Evolutionary conservation across 2,888 invertebrate species (phyloP), one percentile per base, ranked within the genome.

Genomic region (Liodrosophila aerea): DNA sequence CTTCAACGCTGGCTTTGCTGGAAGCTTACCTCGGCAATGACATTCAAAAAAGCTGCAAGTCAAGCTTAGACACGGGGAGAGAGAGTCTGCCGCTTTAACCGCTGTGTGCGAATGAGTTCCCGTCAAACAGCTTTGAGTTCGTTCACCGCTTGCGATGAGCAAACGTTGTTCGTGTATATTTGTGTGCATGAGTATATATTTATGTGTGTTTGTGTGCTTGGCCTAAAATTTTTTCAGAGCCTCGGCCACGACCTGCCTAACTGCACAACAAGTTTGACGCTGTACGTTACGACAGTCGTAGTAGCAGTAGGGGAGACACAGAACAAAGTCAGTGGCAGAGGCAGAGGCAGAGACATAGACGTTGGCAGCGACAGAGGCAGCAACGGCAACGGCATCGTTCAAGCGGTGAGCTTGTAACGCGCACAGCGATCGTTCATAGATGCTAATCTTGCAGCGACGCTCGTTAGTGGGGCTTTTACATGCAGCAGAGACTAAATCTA

Each of bases 81-180:
- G 22, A 59, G 57, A 40, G 47, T 46, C 12, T 37, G 31, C 45
- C 47, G 22, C 37, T 30, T 44, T 16, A 45, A 30, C 16, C 7
- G 30, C 31, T 7, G 34, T 44, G 43, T 41, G 59, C 62, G 69
- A 64, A 50, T 58, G 59, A 77, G 81, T 88, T 88, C 89, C 88
- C 87, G 87, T 88, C 85, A 88, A 85, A 86, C 89, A 76, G 87
- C 89, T 89, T 89, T 77, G 78, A 89, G 88, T 89, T 89, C 88
- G 87, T 89, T 89, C 85, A 89, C 89, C 89, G 87, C 76, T 66
- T 67, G 62, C 63, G 54, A 70, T 43, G 67, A 49, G 47, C 51
- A 39, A 52, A 13, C 43, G 54, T 46, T 46, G 33, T 61, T 15
- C 36, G 18, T 50, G 51, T 56, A 58, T 62, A 30, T 45, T 31